These are phyloP conservation scores for Tetramorium alpestre DNA, from an alignment of 1,140 invertebrate genomes.

Conservation along the genomic window DNA sequence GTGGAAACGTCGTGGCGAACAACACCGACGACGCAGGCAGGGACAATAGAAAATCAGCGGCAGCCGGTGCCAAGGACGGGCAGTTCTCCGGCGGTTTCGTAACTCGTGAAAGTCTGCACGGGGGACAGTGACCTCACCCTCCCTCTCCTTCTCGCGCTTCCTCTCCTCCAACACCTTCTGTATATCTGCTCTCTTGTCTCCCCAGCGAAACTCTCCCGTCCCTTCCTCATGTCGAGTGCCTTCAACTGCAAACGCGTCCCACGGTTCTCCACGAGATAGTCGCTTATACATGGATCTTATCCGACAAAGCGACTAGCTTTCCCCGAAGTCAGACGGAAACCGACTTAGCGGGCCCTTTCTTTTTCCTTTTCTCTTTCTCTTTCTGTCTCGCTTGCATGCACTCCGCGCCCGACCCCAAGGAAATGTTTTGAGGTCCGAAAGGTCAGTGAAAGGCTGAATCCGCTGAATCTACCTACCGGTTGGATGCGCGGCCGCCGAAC, in stretches of 20 bases:
- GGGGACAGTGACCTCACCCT: constrained; percentile 85
- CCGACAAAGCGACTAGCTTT: constrained; percentile 60
- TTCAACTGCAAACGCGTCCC: constrained; percentile 64
- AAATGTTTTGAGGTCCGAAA: constrained; percentile 71
- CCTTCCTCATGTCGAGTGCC: constrained; percentile 53
- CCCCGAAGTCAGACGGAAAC: constrained; percentile 57
- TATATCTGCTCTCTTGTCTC: constrained; percentile 30
- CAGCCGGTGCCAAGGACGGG: constrained; percentile 85
- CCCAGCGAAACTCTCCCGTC: constrained; percentile 60
- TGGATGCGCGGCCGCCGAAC: constrained; percentile 45
- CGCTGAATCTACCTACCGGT: constrained; percentile 50
- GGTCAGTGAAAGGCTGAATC: constrained; percentile 78
- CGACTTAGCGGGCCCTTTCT: constrained; percentile 3
- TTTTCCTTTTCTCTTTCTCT: constrained; percentile 48
- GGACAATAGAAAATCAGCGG: constrained; percentile 85
- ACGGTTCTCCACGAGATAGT: constrained; percentile 44
- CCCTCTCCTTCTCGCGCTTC: constrained; percentile 71
- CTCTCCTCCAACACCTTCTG: constrained; percentile 40
- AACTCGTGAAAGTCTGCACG: constrained; percentile 86
- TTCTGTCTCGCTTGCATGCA: constrained; percentile 18
- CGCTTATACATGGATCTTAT: constrained; percentile 54
- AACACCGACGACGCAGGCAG: constrained; percentile 61
- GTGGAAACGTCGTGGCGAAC: constrained; percentile 13
- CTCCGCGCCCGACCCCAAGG: constrained; percentile 60
- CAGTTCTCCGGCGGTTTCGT: constrained; percentile 84